Evolutionary conservation across 2,797 vertebrate genomes (phyloP).

Genomic region (Muraenolepis orangiensis): DNA sequence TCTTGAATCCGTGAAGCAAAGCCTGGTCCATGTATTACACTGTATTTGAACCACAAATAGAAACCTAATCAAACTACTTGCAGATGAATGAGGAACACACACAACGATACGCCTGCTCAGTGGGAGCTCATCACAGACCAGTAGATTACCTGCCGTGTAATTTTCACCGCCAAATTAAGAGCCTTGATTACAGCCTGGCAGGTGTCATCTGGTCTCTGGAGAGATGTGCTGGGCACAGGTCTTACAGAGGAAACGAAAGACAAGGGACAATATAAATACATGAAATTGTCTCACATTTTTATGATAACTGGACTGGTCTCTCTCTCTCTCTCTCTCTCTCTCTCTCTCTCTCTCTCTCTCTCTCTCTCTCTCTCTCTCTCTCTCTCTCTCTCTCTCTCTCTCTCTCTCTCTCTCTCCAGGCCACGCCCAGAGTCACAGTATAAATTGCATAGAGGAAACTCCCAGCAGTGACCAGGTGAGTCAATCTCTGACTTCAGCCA

Average conservation of each 20-base stretch:
- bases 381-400: not conserved
- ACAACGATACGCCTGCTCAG: not conserved
- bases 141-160: not conserved
- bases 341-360: not conserved
- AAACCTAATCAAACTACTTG: not conserved
- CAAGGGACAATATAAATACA: not conserved
- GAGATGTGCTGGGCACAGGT: not conserved
- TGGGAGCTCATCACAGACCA: not conserved
- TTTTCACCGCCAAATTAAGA: not conserved
- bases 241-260: not conserved
- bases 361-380: conserved; percentile 18
- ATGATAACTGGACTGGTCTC: too few species aligned
- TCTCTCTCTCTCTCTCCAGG: conserved; percentile 64
- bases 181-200: not conserved
- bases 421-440: conserved; percentile 90
- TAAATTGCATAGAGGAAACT: conserved; percentile 91
- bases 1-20: too few species aligned
- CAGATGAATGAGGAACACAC: not conserved
- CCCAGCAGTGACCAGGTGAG: conserved; percentile 91
- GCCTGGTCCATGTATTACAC: not conserved
- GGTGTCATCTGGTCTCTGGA: not conserved
- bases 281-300: too few species aligned
- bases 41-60: not conserved
- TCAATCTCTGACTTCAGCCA: not conserved
- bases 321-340: conserved; percentile 18